phyloP scores from a whole-genome alignment of 2,888 invertebrate species.

The Drosophila differens region DNA sequence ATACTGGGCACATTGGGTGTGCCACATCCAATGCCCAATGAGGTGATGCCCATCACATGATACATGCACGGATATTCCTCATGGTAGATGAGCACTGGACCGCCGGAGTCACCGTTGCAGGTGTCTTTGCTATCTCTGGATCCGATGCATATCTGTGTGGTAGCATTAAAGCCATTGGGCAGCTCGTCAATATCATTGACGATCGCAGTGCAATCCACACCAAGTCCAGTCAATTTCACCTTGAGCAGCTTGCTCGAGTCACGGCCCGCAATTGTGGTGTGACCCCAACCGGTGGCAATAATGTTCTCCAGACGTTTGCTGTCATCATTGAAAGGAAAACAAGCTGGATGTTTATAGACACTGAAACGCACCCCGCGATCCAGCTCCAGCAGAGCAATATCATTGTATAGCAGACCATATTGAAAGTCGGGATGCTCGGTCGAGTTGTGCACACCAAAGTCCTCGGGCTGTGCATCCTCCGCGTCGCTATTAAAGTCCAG shows the following conservation, averaged over 20 bases:
- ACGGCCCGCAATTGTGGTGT: conserved; percentile 74
- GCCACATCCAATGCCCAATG: conserved; percentile 68
- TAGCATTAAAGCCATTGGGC: conserved; percentile 61
- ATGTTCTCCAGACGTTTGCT: conserved; percentile 56
- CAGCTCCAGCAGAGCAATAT: conserved; percentile 86
- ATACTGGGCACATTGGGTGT: conserved; percentile 69
- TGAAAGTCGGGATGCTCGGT: conserved; percentile 85
- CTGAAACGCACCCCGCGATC: conserved; percentile 81
- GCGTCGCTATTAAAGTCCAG: conserved; percentile 72
- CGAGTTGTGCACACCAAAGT: conserved; percentile 70
- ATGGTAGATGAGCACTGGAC: conserved; percentile 74
- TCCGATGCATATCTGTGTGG: conserved; percentile 76
- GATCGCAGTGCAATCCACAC: conserved; percentile 47
- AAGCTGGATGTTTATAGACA: conserved; percentile 85
- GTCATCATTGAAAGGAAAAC: conserved; percentile 82
- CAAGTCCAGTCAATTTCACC: conserved; percentile 85
- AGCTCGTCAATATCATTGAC: conserved; percentile 48
- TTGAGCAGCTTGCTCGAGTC: conserved; percentile 85
- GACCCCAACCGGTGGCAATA: conserved; percentile 86
- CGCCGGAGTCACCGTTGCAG: conserved; percentile 81
- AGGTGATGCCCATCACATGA: conserved; percentile 75
- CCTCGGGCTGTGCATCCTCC: conserved; percentile 80
- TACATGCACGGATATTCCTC: conserved; percentile 73
- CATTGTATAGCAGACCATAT: conserved; percentile 85
- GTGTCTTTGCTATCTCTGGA: conserved; percentile 68